Base-by-base conservation (phyloP, 2,113 vertebrate species). In the Tetrao urogallus region DNA sequence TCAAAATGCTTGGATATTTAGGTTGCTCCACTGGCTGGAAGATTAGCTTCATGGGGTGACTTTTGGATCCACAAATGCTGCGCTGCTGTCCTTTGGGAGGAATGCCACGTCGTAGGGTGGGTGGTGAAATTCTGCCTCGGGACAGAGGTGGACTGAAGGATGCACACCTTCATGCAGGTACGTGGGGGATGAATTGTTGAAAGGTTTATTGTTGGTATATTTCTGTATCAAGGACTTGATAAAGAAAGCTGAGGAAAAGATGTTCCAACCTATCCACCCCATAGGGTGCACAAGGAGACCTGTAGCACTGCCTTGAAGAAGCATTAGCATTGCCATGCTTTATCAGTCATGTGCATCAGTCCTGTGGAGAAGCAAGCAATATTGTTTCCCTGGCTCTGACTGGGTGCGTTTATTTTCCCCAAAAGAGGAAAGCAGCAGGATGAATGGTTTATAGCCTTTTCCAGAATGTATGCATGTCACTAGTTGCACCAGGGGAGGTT, bases 71-170 rank as follows among this genome's bases (percentile, higher is more conserved):
- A 16, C 50, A 27, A 52, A 52, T 52, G 13, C 8, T 6, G 24
- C 1, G n/a, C 66, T 19, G 30, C 75, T 1, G 4, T 1, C 2
- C 30, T 64, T 13, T 2, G 64, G n/a, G 6, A 22, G 4, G 56
- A 27, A 3, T 4, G 60, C 18, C n/a, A 10, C 14, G 14, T 9
- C 4, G 28, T 6, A 5, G n/a, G 28, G 52, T 28, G 4, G 30
- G 24, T 1, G 40, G n/a, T 13, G 42, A 6, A 40, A 25, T 28
- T 12, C 19, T 14, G 50, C 50, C 50, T 52, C 3, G 13, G 50
- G 50, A 2, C 27, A 13, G 58, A 10, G 8, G 38, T 14, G 25
- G 50, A 1, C 18, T 30, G 20, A 10, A 43, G 2, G 50, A 2
- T 16, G 8, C 47, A 20, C 11, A 32, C 27, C 45, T 73, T 43